Conservation (phyloP, 2,888 invertebrate genomes). For the Caenorhabditis imperialis region DNA sequence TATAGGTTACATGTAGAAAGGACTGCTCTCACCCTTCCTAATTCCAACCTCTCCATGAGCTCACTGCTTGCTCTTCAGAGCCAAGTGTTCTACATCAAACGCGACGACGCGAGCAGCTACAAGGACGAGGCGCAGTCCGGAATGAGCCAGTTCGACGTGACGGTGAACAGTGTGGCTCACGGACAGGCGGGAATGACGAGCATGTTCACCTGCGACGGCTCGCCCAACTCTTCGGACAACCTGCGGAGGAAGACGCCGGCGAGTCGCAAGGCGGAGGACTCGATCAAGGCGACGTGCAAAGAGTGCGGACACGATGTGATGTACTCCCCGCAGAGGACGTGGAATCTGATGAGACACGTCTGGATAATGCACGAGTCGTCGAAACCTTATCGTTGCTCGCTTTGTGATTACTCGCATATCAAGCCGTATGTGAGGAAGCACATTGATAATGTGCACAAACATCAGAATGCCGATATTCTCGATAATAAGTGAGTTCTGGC, state of each 20-base stretch:
- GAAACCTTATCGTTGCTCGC: constrained; percentile 53
- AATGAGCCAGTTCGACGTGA: constrained; percentile 33
- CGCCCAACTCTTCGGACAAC: constrained; percentile 15
- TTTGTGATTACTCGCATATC: constrained; percentile 54
- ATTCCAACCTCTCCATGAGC: too few species aligned
- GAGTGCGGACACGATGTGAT: constrained; percentile 55
- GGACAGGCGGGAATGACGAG: constrained; percentile 27
- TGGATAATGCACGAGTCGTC: constrained; percentile 59
- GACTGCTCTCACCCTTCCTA: too few species aligned
- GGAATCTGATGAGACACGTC: constrained; percentile 57
- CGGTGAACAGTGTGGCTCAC: constrained; percentile 50
- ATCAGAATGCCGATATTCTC: constrained; percentile 33
- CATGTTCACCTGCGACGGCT: constrained; percentile 35
- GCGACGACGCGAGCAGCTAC: constrained; percentile 14
- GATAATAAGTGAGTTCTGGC: constrained; percentile 44
- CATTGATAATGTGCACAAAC: constrained; percentile 50
- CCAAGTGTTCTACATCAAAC: constrained; percentile 35
- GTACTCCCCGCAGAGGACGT: constrained; percentile 56
- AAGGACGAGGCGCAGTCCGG: constrained; percentile 23
- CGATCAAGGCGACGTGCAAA: constrained; percentile 47
- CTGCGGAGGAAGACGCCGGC: constrained; percentile 38
- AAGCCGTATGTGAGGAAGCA: constrained; percentile 56
- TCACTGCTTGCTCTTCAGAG: too few species aligned
- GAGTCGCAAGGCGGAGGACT: constrained; percentile 38
- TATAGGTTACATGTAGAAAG: too few species aligned